Base-by-base conservation (phyloP, 2,797 vertebrate genomes). In the Lepus townsendii region DNA sequence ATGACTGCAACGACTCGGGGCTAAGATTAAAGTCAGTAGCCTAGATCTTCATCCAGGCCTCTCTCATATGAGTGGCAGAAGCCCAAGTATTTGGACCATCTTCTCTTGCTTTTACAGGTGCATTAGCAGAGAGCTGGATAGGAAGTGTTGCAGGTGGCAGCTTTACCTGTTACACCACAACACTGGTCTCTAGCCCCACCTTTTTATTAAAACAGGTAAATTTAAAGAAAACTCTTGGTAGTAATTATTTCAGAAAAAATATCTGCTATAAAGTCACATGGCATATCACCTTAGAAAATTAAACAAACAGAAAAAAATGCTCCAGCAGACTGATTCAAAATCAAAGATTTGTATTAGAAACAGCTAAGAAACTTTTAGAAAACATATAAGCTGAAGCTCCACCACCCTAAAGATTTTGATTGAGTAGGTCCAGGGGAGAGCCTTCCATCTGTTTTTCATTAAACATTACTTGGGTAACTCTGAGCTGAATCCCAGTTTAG, bases 171-270 rank as follows among this genome's bases (percentile, higher is more conserved):
- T 16, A 16, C 6, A 20, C 54, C 13, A 57, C 54, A 57, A 20
- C 54, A 16, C 4, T 57, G 54, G 54, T 57, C 54, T 20, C 19
- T 57, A 17, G 54, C 13, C 19, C 17, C 54, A 57, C 2, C 54
- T 57, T 57, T 57, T 17, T 62, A 75, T 73, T 79, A 87, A 80
- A 90, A 82, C 14, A 80, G 54, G 10, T 68, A 68, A 80, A 66
- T 62, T 52, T 89, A 71, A 88, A 76, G 30, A 79, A 75, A 80
- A 95, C 4, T 87, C 71, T 52, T 73, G 65, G 10, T 66, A 88
- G 22, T 92, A 79, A 94, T 80, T 83, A 90, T 76, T 93, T 52
- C 52, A 92, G 60, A 96, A 95, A 95, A 89, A 79, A n/a, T 47
- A 96, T 79, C 88, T 47, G 32, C 17, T 20, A 27, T 0, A 93